Evolutionary conservation across 2,113 vertebrate species (phyloP).

Genomic region (Tichodroma muraria): DNA sequence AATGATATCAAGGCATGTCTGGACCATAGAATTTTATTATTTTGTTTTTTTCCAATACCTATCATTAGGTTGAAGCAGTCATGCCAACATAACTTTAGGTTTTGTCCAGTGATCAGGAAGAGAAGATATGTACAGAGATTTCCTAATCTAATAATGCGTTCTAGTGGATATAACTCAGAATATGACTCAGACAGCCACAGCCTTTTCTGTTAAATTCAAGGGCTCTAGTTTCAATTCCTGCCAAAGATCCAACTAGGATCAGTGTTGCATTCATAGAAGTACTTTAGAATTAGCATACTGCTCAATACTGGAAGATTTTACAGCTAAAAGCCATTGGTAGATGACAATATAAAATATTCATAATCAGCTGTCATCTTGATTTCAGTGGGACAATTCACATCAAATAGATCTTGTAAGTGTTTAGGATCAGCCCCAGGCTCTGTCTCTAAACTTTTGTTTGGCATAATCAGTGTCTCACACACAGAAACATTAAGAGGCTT

Average conservation of each 20-base stretch:
- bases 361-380: slow-evolving; percentile 6
- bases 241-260: not conserved
- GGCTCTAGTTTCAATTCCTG: not conserved
- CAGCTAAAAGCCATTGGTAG: not conserved
- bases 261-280: not conserved
- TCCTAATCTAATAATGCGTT: not conserved
- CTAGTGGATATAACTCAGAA: not conserved
- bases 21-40: not conserved
- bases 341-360: slow-evolving; percentile 18
- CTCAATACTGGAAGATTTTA: not conserved
- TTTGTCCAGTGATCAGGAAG: not conserved
- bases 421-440: slow-evolving; percentile 20
- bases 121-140: not conserved
- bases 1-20: not conserved
- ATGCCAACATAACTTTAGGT: not conserved
- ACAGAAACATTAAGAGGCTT: not conserved
- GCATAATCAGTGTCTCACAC: not conserved
- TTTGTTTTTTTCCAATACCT: not conserved
- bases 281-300: not conserved
- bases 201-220: not conserved
- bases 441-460: slow-evolving; percentile 10
- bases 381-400: not conserved
- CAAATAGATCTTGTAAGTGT: slow-evolving; percentile 16
- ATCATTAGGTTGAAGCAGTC: not conserved
- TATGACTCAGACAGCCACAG: not conserved